phyloP scores from a whole-genome alignment of 1,140 invertebrate species.

The Wasmannia auropunctata region DNA sequence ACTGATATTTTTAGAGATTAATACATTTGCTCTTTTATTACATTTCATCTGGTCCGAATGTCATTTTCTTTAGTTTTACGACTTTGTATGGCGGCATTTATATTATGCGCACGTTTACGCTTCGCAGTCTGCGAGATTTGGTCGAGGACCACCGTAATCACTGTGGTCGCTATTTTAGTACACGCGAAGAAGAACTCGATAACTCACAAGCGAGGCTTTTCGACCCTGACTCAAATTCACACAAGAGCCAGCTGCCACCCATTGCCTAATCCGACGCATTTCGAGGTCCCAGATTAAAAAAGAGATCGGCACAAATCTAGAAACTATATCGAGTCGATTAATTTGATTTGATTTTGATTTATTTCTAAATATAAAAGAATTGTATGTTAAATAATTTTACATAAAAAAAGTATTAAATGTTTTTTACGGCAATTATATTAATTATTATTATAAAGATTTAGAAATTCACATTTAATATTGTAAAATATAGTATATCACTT shows the following conservation, averaged over 20 bases:
- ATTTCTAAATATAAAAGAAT: not conserved
- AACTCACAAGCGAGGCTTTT: slow-evolving; percentile 59
- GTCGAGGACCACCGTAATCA: slow-evolving; percentile 62
- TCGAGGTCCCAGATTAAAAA: slow-evolving; percentile 58
- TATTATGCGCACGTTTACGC: not conserved
- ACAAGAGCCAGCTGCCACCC: slow-evolving; percentile 71
- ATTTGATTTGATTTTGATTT: not conserved
- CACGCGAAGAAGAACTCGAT: slow-evolving; percentile 65
- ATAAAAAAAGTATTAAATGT: not conserved
- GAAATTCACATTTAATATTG: not conserved
- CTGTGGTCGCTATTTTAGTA: slow-evolving; percentile 69
- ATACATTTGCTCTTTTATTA: not conserved
- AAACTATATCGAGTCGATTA: not conserved
- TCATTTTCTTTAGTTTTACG: slow-evolving; percentile 1
- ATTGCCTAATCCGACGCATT: slow-evolving; percentile 70
- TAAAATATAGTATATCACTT: too few relatives aligned
- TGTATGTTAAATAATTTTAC: not conserved
- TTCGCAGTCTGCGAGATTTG: slow-evolving; percentile 61
- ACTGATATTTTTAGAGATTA: not conserved
- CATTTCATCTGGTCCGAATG: not conserved
- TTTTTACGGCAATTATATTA: not conserved
- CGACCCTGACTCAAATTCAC: slow-evolving; percentile 81
- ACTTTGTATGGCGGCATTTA: slow-evolving; percentile 6
- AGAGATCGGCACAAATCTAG: slow-evolving; percentile 47
- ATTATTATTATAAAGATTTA: not conserved